phyloP scores from a whole-genome alignment of 2,797 vertebrate species.

The Valencia hispanica region DNA sequence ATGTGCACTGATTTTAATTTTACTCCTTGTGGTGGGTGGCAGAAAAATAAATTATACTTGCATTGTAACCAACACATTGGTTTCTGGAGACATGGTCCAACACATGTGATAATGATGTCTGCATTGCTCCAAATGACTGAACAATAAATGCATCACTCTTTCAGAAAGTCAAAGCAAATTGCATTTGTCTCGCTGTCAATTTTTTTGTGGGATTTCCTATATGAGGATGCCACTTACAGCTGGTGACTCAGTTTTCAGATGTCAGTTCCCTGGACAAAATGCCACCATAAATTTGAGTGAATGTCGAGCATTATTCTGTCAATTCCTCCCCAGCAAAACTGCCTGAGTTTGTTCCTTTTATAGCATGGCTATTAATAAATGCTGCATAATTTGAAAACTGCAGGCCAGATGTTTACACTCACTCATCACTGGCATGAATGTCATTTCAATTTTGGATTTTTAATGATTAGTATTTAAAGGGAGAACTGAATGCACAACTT shows the following conservation, averaged over 20 bases:
- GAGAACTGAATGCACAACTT: neutral
- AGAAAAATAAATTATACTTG: conserved; percentile 47
- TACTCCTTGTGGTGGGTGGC: conserved; percentile 26
- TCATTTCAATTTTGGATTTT: neutral
- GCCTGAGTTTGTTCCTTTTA: conserved; percentile 37
- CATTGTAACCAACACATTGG: conserved; percentile 43
- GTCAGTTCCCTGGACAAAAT: conserved; percentile 49
- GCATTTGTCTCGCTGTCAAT: conserved; percentile 53
- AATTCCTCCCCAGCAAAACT: conserved; percentile 34
- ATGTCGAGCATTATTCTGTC: conserved; percentile 7
- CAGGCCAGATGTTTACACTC: neutral
- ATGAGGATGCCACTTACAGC: conserved; percentile 46
- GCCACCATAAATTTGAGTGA: conserved; percentile 52
- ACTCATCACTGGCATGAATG: neutral
- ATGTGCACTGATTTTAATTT: conserved; percentile 44
- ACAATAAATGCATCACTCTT: conserved; percentile 39
- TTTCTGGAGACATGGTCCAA: conserved; percentile 42
- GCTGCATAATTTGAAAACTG: conserved; percentile 5
- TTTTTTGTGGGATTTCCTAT: conserved; percentile 37
- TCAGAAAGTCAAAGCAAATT: conserved; percentile 51
- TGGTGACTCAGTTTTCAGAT: conserved; percentile 62
- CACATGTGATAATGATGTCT: conserved; percentile 43
- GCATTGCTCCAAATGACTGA: conserved; percentile 49
- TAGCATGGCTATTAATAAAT: conserved; percentile 35
- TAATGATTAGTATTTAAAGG: neutral